Conservation (phyloP, 1,140 invertebrate species). For the Chelonus insularis region DNA sequence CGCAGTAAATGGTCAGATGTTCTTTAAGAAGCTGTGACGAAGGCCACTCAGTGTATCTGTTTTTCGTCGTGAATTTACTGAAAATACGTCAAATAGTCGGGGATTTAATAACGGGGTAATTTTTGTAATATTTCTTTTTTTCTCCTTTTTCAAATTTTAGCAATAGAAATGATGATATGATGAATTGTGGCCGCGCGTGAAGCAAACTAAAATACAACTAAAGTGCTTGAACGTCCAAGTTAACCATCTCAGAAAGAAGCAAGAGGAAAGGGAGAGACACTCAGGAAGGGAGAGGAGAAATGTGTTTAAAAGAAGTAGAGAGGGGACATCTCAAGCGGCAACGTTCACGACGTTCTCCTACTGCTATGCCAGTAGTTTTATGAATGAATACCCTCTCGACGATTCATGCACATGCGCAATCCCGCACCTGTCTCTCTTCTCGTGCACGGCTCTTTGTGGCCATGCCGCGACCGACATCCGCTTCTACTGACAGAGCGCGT, state of each 20-base stretch:
- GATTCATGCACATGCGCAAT: constrained; percentile 28
- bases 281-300: constrained; percentile 23
- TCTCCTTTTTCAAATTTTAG: too few relatives aligned
- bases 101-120: too few relatives aligned
- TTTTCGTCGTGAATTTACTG: too few relatives aligned
- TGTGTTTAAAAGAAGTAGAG: constrained; percentile 6
- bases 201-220: constrained; percentile 7
- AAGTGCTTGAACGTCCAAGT: constrained; percentile 2
- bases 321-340: constrained; percentile 10
- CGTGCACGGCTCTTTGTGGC: constrained; percentile 12
- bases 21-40: too few relatives aligned
- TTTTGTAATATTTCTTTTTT: too few relatives aligned
- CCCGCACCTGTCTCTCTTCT: constrained; percentile 28
- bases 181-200: neutral
- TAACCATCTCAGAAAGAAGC: constrained; percentile 16
- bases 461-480: constrained; percentile 10
- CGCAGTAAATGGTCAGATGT: too few relatives aligned
- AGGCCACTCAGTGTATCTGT: too few relatives aligned
- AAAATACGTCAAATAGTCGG: too few relatives aligned
- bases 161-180: neutral
- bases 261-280: constrained; percentile 30
- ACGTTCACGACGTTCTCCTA: constrained; percentile 38
- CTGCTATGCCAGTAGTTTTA: constrained; percentile 47
- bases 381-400: constrained; percentile 56
- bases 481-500: constrained; percentile 7